Conservation (phyloP, 2,113 vertebrate genomes). For the Amphilophus citrinellus region DNA sequence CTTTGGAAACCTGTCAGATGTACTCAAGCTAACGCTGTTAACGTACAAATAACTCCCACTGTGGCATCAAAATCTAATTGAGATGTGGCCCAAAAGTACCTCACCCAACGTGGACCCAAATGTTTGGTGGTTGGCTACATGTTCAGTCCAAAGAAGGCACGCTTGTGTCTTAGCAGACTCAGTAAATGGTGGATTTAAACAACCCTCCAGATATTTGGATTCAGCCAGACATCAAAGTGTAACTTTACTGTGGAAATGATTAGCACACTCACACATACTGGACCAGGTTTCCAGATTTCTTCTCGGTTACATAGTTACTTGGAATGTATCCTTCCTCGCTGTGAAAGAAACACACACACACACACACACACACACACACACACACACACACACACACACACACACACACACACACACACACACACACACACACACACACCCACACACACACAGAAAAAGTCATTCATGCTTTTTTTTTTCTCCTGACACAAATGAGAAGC, state of each 20-base stretch:
- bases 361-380: not conserved
- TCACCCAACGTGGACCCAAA: not conserved
- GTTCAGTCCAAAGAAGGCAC: not conserved
- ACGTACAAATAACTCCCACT: not conserved
- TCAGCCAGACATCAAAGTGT: not conserved
- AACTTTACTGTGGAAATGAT: not conserved
- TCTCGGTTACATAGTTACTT: constrained; percentile 93
- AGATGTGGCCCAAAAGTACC: not conserved
- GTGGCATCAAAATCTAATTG: not conserved
- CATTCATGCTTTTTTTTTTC: not conserved
- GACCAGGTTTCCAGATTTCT: constrained; percentile 88
- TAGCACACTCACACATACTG: constrained; percentile 89
- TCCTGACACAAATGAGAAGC: not conserved
- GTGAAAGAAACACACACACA: constrained; percentile 27
- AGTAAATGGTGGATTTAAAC: not conserved
- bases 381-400: not conserved
- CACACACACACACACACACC: not conserved
- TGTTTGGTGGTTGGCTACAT: not conserved
- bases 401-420: not conserved
- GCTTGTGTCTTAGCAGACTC: not conserved
- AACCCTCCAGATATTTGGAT: not conserved
- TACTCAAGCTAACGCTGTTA: not conserved
- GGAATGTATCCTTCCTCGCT: constrained; percentile 94
- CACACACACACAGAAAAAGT: not conserved
- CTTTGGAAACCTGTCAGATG: not conserved